Evolutionary conservation across 2,113 vertebrate species (phyloP).

Genomic region (Picathartes gymnocephalus): DNA sequence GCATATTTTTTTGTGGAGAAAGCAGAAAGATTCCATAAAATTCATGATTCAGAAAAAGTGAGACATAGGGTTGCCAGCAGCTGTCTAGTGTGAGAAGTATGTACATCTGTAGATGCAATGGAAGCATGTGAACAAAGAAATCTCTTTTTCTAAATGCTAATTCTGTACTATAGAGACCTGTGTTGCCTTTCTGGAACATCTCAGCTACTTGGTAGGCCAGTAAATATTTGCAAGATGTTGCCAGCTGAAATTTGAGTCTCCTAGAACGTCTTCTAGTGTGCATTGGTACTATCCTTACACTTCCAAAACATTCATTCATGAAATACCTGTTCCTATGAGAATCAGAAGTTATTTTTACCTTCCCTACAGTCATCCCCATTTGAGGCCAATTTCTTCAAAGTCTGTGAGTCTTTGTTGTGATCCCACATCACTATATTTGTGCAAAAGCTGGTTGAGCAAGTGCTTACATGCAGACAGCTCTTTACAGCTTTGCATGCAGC

Average conservation of each 20-base stretch:
- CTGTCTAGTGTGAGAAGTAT: background rate
- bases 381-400: background rate
- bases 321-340: background rate
- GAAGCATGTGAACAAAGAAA: background rate
- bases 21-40: background rate
- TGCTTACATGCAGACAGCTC: background rate
- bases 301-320: background rate
- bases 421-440: background rate
- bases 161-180: background rate
- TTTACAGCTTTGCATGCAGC: background rate
- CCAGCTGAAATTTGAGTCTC: background rate
- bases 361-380: background rate
- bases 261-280: background rate
- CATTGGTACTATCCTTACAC: background rate
- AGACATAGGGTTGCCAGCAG: background rate
- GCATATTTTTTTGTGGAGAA: background rate
- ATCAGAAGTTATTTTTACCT: background rate
- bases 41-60: background rate
- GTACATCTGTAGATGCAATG: background rate
- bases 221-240: background rate
- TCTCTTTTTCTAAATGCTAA: background rate
- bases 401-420: background rate
- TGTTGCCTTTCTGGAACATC: background rate
- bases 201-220: background rate
- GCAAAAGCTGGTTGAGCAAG: background rate